Percentiles rank a stretch among this genome's conserved stretches.
These are phyloP conservation scores for Brachystomella parvula DNA, from an alignment of 1,140 invertebrate species.

Conservation along the genomic window DNA sequence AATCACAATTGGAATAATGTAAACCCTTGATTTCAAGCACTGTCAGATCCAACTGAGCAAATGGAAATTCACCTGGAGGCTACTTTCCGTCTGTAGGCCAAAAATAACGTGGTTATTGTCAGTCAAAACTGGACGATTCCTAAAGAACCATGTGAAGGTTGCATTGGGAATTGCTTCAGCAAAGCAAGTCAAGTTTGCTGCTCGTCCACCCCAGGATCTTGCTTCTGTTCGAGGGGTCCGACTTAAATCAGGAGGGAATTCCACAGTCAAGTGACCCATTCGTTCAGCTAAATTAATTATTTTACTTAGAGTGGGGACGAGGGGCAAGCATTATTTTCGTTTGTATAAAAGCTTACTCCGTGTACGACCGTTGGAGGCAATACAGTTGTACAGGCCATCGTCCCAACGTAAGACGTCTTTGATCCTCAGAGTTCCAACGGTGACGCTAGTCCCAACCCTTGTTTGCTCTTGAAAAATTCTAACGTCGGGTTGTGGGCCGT, in stretches of 20 bases:
- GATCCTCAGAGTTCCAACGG: constrained; percentile 41
- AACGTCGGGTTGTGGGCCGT: constrained; percentile 39
- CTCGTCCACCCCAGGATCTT: constrained; percentile 70
- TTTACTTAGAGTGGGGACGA: constrained; percentile 1
- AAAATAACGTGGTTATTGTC: constrained; percentile 50
- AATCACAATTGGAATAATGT: constrained; percentile 5
- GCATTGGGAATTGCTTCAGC: constrained; percentile 85
- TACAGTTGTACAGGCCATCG: constrained; percentile 82
- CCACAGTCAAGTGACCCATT: constrained; percentile 67
- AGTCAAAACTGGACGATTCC: constrained; percentile 38
- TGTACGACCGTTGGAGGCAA: constrained; percentile 59
- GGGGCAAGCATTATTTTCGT: background rate
- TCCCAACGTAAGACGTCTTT: constrained; percentile 46
- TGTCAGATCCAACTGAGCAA: background rate
- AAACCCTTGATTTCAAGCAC: background rate
- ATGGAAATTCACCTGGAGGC: constrained; percentile 47
- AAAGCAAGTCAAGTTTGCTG: constrained; percentile 78
- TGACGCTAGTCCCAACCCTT: constrained; percentile 21
- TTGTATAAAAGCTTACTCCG: constrained; percentile 22
- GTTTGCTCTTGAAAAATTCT: constrained; percentile 40
- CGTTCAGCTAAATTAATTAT: constrained; percentile 31
- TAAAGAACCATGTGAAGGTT: constrained; percentile 70
- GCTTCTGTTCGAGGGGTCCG: constrained; percentile 55
- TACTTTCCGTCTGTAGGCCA: constrained; percentile 60
- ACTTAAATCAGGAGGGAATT: constrained; percentile 70